Evolutionary conservation across 1,140 invertebrate species (phyloP).

Genomic region (Platorchestia sp.): DNA sequence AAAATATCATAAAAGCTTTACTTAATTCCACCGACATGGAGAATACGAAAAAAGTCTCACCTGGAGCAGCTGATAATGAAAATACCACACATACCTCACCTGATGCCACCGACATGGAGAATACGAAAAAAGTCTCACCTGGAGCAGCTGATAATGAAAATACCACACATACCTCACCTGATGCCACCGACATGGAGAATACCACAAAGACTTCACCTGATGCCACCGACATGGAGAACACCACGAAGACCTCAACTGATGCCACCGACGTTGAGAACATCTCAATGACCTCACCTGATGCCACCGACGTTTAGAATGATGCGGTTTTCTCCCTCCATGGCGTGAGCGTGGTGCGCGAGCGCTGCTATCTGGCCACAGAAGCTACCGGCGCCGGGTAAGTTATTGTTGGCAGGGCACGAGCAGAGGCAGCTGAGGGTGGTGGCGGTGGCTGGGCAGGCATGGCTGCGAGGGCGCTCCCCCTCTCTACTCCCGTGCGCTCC

Average conservation of each 20-base stretch:
- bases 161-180: not conserved
- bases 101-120: not conserved
- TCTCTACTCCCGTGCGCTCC: not conserved
- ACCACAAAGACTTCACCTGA: not conserved
- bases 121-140: no score
- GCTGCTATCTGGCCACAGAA: not conserved
- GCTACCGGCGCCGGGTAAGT: slow-evolving; percentile 18
- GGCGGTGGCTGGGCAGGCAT: not conserved
- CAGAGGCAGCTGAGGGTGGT: not conserved
- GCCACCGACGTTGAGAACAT: not conserved
- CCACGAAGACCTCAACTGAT: not conserved
- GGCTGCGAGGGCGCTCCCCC: not conserved
- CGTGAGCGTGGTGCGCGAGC: slow-evolving; percentile 4
- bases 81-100: not conserved
- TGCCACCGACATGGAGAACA: not conserved
- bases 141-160: no score
- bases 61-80: not conserved
- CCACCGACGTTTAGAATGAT: slow-evolving; percentile 81
- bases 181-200: not conserved
- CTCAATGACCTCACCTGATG: slow-evolving; percentile 69
- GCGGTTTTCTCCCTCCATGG: slow-evolving; percentile 76
- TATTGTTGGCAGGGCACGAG: slow-evolving; percentile 31
- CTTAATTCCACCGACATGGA: not conserved
- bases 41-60: not conserved
- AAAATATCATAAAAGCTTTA: not conserved